Evolutionary conservation across 2,797 vertebrate genomes (phyloP).

Genomic region (Phrynocephalus vlangalii): DNA sequence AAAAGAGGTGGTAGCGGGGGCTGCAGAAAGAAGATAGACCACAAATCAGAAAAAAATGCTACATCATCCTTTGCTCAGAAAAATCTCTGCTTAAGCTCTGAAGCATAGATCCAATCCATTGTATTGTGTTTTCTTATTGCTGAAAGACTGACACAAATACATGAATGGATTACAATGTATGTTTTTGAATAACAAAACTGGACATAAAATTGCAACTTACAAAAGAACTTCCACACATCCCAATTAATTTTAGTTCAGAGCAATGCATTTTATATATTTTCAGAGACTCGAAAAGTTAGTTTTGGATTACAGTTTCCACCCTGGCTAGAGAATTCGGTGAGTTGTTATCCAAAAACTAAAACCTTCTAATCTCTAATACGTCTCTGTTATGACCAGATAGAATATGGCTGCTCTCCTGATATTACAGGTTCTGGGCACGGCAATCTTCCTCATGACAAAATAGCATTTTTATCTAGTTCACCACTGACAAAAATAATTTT

Average conservation of each 20-base stretch:
- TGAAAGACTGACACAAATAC: neutral
- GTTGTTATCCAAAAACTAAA: no score
- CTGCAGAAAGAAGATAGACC: neutral
- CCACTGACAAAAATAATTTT: neutral
- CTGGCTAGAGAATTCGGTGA: no score
- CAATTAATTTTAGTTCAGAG: neutral
- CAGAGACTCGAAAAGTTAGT: neutral
- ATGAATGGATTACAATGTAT: neutral
- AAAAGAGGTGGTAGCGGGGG: neutral
- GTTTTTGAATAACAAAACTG: neutral
- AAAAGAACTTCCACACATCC: neutral
- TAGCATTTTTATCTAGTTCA: neutral
- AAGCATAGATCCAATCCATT: neutral
- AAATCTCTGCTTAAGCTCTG: neutral
- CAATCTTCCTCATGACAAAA: neutral
- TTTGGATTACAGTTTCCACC: no score
- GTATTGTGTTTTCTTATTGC: neutral
- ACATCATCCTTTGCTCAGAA: neutral
- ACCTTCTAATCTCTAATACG: no score
- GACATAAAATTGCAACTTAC: neutral
- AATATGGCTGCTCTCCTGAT: neutral
- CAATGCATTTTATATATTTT: neutral
- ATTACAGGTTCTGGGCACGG: neutral
- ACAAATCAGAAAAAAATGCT: neutral
- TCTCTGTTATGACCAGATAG: no score